These are phyloP conservation scores for Procavia capensis DNA, from an alignment of 2,113 vertebrate genomes.

Conservation along the genomic window DNA sequence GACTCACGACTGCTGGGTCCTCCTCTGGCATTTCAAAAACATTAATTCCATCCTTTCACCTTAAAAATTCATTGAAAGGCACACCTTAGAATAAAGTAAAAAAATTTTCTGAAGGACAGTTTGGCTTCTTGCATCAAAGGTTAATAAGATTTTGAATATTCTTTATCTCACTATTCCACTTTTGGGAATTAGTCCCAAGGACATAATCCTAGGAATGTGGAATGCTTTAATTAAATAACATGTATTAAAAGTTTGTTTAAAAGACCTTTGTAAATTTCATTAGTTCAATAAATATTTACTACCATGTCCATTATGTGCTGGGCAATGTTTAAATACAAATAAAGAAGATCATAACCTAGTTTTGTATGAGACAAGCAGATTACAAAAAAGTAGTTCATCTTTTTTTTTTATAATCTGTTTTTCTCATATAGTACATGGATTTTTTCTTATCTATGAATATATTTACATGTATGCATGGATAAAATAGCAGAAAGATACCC, in stretches of 20 bases:
- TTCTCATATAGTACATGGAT: no score
- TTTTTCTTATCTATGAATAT: no score
- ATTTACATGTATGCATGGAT: background rate
- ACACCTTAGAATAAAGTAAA: background rate
- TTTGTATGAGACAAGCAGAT: slow-evolving; percentile 35
- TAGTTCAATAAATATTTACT: slow-evolving; percentile 1
- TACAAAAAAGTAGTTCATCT: slow-evolving; percentile 31
- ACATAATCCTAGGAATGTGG: background rate
- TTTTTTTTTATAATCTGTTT: no score
- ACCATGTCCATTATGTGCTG: background rate
- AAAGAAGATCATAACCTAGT: background rate
- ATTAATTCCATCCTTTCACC: background rate
- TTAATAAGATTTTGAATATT: background rate
- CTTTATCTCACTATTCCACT: background rate
- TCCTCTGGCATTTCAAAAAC: background rate
- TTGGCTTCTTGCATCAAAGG: background rate
- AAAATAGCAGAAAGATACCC: slow-evolving; percentile 5
- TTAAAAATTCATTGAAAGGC: background rate
- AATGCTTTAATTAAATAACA: background rate
- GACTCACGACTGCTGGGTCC: background rate
- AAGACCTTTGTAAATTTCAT: slow-evolving; percentile 33
- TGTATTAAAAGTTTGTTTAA: background rate
- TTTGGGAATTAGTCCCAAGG: background rate
- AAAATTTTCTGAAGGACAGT: background rate
- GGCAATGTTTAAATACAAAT: slow-evolving; percentile 30